Conservation (phyloP, 2,797 vertebrate species). For the Antrozous pallidus region DNA sequence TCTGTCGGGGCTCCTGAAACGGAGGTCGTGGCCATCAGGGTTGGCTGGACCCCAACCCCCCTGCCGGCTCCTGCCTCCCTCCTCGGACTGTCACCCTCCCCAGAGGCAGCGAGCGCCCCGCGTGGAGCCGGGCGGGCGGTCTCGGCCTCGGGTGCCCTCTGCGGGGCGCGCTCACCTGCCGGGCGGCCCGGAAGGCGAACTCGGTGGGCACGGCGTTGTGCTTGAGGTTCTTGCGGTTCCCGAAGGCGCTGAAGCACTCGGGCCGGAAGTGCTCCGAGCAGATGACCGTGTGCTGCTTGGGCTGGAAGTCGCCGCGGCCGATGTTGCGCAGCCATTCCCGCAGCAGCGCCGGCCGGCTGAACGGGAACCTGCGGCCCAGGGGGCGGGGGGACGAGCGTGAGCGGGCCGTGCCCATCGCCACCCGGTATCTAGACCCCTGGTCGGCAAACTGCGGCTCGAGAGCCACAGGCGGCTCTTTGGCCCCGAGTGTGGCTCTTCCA, state of each 20-base stretch:
- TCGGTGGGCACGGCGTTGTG: constrained; percentile 80
- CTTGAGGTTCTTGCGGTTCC: constrained; percentile 81
- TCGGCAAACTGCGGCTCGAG: no score
- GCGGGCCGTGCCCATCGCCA: no score
- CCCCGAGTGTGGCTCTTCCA: no score
- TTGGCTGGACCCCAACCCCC: neutral
- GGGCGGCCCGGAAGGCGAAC: constrained; percentile 58
- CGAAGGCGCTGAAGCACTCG: constrained; percentile 80
- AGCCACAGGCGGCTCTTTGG: no score
- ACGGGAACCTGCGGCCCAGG: constrained; percentile 70
- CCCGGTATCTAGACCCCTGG: no score
- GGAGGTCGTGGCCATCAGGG: neutral
- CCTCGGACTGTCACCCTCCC: neutral
- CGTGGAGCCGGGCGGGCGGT: neutral
- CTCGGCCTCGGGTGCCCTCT: neutral
- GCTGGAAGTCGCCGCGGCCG: constrained; percentile 77
- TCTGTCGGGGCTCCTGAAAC: neutral
- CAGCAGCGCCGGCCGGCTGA: constrained; percentile 79
- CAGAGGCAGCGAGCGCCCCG: rapidly evolving
- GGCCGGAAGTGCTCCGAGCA: constrained; percentile 81
- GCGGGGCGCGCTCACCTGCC: constrained; percentile 64
- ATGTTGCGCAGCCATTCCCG: constrained; percentile 81
- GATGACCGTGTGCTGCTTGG: constrained; percentile 80
- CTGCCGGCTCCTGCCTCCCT: neutral
- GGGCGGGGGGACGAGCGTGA: rapidly evolving